Evolutionary conservation across 1,140 invertebrate species (phyloP).

Genomic region (Anthonomus grandis): DNA sequence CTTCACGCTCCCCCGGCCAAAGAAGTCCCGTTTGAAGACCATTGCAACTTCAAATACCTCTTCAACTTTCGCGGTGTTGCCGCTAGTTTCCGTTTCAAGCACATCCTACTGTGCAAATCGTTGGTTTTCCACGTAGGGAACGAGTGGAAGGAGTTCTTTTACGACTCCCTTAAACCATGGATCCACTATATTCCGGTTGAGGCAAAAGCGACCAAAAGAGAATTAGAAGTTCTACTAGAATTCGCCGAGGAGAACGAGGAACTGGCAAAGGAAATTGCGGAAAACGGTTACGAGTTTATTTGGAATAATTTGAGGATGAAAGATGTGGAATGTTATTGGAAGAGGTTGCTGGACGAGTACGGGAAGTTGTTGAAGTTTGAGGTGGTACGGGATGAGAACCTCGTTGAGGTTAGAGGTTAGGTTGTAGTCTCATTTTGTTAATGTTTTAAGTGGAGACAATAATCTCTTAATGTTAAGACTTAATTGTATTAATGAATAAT

Average conservation of each 20-base stretch:
- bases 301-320: constrained; percentile 79
- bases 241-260: constrained; percentile 79
- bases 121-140: constrained; percentile 94
- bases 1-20: constrained; percentile 73
- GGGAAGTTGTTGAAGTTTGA: constrained; percentile 72
- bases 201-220: constrained; percentile 62
- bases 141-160: constrained; percentile 97
- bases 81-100: constrained; percentile 95
- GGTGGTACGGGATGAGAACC: constrained; percentile 55
- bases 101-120: constrained; percentile 91
- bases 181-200: constrained; percentile 90
- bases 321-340: constrained; percentile 87
- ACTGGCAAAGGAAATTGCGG: constrained; percentile 76
- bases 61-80: constrained; percentile 97
- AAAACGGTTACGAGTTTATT: constrained; percentile 77
- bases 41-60: constrained; percentile 92
- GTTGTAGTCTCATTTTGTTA: no score
- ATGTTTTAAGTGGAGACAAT: no score
- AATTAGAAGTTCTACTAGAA: constrained; percentile 67
- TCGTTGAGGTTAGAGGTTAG: constrained; percentile 52
- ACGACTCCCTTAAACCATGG: constrained; percentile 88
- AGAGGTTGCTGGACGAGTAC: constrained; percentile 74
- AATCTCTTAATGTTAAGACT: no score
- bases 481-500: no score
- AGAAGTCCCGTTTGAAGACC: constrained; percentile 87